Base-by-base conservation (phyloP, 2,797 vertebrate species). In the Nannoperca australis region DNA sequence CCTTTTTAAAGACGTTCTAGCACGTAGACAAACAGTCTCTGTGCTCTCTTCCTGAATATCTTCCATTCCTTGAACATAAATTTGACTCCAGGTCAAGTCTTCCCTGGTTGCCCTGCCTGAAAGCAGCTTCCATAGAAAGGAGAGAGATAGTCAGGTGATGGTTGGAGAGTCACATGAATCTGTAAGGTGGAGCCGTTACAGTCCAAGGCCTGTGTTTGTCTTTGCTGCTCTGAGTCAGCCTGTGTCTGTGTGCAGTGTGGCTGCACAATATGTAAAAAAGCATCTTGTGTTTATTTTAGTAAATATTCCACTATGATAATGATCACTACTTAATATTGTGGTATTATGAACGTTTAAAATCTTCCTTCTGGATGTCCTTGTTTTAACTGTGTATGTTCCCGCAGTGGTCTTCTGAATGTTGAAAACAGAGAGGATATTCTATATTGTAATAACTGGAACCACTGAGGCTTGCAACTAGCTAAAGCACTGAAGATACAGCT, bases 91-190 rank as follows among this genome's bases (percentile, higher is more conserved):
- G 83, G 76, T 85, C 73, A 70, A 81, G 76, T 78, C 69, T 80
- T 84, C 77, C 44, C 67, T 73, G 70, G 83, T 90, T 78, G 64
- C 74, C 32, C 66, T 75, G 84, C 75, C 77, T 83, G 75, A 82
- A 63, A 89, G 70, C 73, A 60, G 83, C 82, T 77, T 84, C 86
- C 83, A 84, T 86, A 88, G 85, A 89, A 82, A 88, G 64, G 61
- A 82, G 86, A 81, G 87, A 74, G 78, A 83, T 58, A 90, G 91
- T 94, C 92, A 92, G 91, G 91, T 92, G 91, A 92, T 90, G 85
- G 84, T 84, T 88, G 73, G 80, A 88, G 89, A 92, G 90, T 93
- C 91, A 93, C 90, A 92, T 93, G 92, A 91, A 91, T 89, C 90
- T 91, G 87, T 90, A 93, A 93, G 93, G 92, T 93, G 89, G 89